A percentile compares a stretch with the other conserved stretches of the same genome.
phyloP scores from a whole-genome alignment of 2,797 vertebrate genomes.

The Tokudaia tokunoshimensis region DNA sequence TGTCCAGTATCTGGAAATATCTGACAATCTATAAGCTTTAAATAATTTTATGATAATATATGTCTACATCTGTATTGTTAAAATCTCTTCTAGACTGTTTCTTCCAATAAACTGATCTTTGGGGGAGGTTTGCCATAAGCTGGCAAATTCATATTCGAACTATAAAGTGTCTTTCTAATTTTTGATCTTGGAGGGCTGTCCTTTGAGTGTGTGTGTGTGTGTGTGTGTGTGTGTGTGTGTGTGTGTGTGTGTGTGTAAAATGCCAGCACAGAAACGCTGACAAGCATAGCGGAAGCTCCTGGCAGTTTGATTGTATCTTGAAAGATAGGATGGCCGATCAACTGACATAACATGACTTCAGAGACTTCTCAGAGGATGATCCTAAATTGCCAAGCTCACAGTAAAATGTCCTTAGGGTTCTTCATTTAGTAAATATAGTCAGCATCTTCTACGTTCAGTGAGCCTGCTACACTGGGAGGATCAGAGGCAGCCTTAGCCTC shows the following conservation, averaged over 20 bases:
- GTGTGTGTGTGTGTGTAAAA: too few relatives aligned
- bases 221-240: too few relatives aligned
- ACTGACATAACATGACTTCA: not conserved
- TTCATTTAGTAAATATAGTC: constrained; percentile 9
- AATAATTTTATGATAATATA: not conserved
- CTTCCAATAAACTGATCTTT: not conserved
- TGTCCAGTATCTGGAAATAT: not conserved
- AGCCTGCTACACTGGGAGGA: not conserved
- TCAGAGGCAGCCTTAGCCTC: not conserved
- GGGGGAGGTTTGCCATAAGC: not conserved
- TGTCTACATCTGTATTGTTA: not conserved
- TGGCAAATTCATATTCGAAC: not conserved
- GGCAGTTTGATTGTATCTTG: not conserved
- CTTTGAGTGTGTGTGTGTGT: not conserved
- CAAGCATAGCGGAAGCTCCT: not conserved
- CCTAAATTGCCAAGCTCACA: not conserved
- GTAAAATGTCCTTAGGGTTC: not conserved
- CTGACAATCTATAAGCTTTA: not conserved
- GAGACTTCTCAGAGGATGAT: not conserved
- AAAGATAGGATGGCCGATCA: not conserved
- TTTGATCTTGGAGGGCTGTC: not conserved
- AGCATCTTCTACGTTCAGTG: not conserved
- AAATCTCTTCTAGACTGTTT: constrained; percentile 18
- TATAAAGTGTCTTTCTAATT: not conserved
- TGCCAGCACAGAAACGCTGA: not conserved